Evolutionary conservation across 2,888 invertebrate genomes (phyloP).

Genomic region (Geotrupes spiniger): DNA sequence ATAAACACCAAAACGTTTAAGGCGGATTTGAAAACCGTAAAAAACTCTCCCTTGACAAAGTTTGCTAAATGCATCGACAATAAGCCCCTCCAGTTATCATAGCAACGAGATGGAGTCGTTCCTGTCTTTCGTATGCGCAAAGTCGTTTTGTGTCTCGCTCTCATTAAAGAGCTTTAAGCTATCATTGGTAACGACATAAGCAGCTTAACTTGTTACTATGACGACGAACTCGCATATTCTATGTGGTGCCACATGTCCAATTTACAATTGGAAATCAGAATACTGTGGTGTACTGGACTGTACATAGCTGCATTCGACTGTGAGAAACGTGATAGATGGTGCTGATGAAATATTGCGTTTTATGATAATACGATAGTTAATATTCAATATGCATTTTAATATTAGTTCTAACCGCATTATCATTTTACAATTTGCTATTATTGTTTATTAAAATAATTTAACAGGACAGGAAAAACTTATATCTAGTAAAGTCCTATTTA

Average conservation of each 20-base stretch:
- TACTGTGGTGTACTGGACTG: too few relatives aligned
- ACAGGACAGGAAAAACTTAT: too few relatives aligned
- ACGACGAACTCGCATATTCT: conserved; percentile 3
- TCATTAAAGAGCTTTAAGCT: conserved; percentile 47
- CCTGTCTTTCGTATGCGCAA: conserved; percentile 1
- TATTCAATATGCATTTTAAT: too few relatives aligned
- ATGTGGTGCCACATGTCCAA: neutral
- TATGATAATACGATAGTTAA: too few relatives aligned
- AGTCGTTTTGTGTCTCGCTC: conserved; percentile 30
- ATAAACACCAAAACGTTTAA: conserved; percentile 26
- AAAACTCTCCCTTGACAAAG: conserved; percentile 11
- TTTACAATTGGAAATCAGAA: conserved; percentile 5
- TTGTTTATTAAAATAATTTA: too few relatives aligned
- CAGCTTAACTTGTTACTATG: conserved; percentile 36
- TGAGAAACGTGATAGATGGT: too few relatives aligned
- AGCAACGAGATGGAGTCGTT: conserved; percentile 11
- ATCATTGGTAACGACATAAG: conserved; percentile 47
- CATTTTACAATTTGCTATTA: too few relatives aligned
- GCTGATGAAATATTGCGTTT: too few relatives aligned
- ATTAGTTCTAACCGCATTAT: too few relatives aligned
- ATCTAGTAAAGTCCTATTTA: too few relatives aligned
- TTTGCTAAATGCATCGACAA: conserved; percentile 31
- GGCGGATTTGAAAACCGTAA: conserved; percentile 12
- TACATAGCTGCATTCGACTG: too few relatives aligned
- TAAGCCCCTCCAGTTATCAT: conserved; percentile 29